Evolutionary conservation across 64 coral and sea anemone genomes (phyloP).

Genomic region (Montipora capricornis): DNA sequence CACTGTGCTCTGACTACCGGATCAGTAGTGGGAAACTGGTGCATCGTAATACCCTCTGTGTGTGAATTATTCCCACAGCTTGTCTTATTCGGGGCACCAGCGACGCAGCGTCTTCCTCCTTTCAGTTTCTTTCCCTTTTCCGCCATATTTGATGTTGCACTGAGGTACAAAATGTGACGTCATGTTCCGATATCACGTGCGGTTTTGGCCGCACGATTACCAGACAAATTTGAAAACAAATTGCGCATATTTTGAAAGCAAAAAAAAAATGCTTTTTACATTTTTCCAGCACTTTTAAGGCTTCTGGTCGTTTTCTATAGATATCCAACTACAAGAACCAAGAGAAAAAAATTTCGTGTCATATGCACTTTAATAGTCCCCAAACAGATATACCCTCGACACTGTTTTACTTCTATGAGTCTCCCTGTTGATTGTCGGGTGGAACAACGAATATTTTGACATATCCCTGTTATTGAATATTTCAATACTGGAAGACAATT

Average conservation of each 20-base stretch:
- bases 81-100: slow-evolving; percentile 27
- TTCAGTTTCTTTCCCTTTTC: background rate
- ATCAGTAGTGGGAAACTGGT: slow-evolving; percentile 46
- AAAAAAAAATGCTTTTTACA: no score
- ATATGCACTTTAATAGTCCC: no score
- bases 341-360: no score
- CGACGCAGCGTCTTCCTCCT: slow-evolving; percentile 26
- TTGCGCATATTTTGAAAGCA: no score
- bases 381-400: background rate
- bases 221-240: no score
- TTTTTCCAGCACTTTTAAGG: no score
- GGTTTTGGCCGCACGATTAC: no score
- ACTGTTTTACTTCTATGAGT: background rate
- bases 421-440: background rate
- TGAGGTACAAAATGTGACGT: background rate
- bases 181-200: background rate
- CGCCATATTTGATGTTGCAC: slow-evolving; percentile 20
- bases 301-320: no score
- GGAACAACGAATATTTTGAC: background rate
- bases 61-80: slow-evolving; percentile 33
- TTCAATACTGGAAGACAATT: slow-evolving; percentile 3
- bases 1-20: background rate
- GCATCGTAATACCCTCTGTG: slow-evolving; percentile 40
- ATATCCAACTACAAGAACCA: no score
- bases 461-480: background rate